Base-by-base conservation (phyloP, 1,140 invertebrate species). In the Lepidotrigona ventralis region DNA sequence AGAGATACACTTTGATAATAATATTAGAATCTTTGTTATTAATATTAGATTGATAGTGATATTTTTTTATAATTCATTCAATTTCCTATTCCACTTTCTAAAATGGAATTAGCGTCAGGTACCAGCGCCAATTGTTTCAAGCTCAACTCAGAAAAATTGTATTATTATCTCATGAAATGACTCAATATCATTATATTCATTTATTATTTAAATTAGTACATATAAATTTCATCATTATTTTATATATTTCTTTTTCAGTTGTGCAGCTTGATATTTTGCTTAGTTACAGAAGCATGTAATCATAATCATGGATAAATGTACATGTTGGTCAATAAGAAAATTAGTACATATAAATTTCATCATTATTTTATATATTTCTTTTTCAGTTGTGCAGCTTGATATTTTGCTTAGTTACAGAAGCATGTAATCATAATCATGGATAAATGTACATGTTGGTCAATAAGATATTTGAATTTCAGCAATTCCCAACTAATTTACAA, bases 401-500 rank as follows among this genome's bases (percentile, higher is more conserved):
- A 9, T 8, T 64, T 53, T 26, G 9, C 54, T 74, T 75, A 5
- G 17, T 26, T 39, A 21, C 23, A 39, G 66, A n/a, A 39, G 2
- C 17, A 53, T 19, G 21, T 5, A 5, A 15, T 19, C 11, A n/a
- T 23, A 19, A 12, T n/a, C 60, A 88, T 39, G 74, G 26, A 79
- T 39, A 81, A 81, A 21, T 74, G 58, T 85, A n/a, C 70, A 87
- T 87, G 70, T 84, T 70, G 78, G 64, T 53, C 73, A 26, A 56
- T 14, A 39, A 58, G 56, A 46, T 0, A 0, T 2, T 70, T 33
- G 53, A 88, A 39, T 4, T 71, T 1, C 0, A 6, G 54, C 15
- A 39, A 21, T 88, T 88, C 82, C 26, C 21, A 79, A 94, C 95
- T 95, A 94, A 95, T 95, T 95, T 4, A 0, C 70, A 79, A 85